These are phyloP conservation scores for Trissonchulus latispiculum DNA, from an alignment of 2,888 invertebrate genomes.

Conservation along the genomic window DNA sequence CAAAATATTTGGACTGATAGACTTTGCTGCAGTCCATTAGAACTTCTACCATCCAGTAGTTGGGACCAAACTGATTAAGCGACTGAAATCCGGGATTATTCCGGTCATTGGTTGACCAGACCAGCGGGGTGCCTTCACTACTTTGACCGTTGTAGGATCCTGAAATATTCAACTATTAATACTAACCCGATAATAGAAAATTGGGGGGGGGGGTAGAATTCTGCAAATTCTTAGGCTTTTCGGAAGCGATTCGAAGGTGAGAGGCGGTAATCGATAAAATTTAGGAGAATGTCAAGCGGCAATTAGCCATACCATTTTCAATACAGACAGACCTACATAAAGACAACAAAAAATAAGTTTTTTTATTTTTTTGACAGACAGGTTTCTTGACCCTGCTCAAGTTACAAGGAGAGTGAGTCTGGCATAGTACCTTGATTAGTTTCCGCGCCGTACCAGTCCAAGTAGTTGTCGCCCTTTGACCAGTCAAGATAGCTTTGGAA, in stretches of 20 bases:
- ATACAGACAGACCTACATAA: too few species aligned
- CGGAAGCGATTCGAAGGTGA: too few species aligned
- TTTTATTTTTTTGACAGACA: too few species aligned
- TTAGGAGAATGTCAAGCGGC: too few species aligned
- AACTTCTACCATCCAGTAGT: conserved; percentile 48
- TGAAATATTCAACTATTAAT: too few species aligned
- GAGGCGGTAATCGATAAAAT: too few species aligned
- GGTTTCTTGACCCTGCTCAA: too few species aligned
- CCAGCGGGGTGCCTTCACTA: conserved; percentile 35
- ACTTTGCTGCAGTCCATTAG: conserved; percentile 47
- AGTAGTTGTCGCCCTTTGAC: conserved; percentile 34
- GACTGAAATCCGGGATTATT: conserved; percentile 38
- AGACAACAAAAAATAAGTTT: too few species aligned
- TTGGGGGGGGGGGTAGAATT: not conserved
- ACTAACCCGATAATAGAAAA: not conserved
- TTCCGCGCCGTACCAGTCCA: conserved; percentile 38
- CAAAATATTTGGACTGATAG: conserved; percentile 46
- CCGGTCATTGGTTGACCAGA: conserved; percentile 37
- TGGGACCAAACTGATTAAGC: conserved; percentile 44
- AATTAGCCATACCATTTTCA: too few species aligned
- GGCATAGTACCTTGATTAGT: conserved; percentile 30
- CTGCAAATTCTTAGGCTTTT: too few species aligned
- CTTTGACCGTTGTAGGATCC: conserved; percentile 35
- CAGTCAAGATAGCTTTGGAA: conserved; percentile 34
- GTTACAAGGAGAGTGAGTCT: too few species aligned